Conservation (phyloP, 2,113 vertebrate species). For the Rhizomys pruinosus region DNA sequence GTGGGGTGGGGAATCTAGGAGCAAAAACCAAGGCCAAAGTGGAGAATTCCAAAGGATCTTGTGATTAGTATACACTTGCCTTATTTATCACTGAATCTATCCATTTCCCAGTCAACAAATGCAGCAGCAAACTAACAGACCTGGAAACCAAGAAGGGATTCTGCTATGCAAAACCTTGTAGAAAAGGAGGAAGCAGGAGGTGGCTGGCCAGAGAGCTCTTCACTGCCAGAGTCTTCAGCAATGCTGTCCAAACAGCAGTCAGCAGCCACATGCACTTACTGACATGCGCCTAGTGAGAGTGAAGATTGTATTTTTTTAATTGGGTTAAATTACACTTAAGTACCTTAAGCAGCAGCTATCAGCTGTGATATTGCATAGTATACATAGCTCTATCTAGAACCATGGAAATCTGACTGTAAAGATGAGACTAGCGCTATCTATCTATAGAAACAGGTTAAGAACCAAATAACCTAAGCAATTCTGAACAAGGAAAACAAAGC, state of each 20-base stretch:
- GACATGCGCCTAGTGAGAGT: neutral
- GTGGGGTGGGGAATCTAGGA: neutral
- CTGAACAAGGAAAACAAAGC: too few species aligned
- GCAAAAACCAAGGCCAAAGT: neutral
- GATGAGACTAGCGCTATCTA: neutral
- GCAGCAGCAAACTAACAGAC: neutral
- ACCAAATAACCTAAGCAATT: neutral
- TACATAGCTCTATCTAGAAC: neutral
- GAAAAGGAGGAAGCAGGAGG: neutral
- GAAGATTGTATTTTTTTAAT: neutral
- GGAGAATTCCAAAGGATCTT: slow-evolving; percentile 10
- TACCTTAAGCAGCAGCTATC: neutral
- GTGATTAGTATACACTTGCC: neutral
- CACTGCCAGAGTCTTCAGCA: neutral
- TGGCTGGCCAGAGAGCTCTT: neutral
- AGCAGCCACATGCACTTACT: neutral
- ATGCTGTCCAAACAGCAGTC: neutral
- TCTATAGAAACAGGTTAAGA: neutral
- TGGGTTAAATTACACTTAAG: slow-evolving; percentile 18
- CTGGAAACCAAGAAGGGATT: neutral
- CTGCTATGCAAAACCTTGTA: neutral
- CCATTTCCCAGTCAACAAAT: neutral
- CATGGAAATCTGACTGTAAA: neutral
- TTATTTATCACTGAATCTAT: neutral
- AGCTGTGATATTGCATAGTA: neutral